Conservation (phyloP, 2,797 vertebrate species). For the Lepidocolaptes lacrymiger region DNA sequence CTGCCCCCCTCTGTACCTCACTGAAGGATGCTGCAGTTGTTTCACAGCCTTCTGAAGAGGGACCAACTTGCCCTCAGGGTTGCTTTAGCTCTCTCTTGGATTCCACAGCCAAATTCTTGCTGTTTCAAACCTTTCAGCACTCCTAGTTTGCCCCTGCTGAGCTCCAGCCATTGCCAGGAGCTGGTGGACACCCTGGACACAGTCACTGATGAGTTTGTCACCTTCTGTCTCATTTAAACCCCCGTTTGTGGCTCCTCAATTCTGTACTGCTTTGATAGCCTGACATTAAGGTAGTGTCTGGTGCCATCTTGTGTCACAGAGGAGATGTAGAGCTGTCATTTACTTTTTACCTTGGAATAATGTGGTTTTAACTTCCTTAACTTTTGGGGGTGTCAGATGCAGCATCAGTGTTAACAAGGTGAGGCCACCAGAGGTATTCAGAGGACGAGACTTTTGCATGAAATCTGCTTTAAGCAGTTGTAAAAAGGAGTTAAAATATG, state of each 20-base stretch:
- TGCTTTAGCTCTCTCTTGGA: background rate
- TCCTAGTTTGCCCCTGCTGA: background rate
- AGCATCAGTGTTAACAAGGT: background rate
- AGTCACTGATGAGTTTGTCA: fast-evolving
- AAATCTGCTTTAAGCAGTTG: background rate
- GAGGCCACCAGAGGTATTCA: background rate
- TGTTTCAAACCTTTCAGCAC: background rate
- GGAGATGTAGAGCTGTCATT: background rate
- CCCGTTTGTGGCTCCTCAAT: fast-evolving
- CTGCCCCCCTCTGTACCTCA: fast-evolving
- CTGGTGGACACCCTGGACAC: background rate
- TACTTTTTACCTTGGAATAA: background rate
- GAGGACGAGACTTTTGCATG: background rate
- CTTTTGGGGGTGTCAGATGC: background rate
- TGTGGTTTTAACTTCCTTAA: background rate
- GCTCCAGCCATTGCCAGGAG: background rate
- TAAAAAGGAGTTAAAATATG: background rate
- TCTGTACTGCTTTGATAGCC: background rate
- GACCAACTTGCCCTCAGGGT: background rate
- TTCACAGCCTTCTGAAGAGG: background rate
- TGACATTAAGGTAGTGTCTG: background rate
- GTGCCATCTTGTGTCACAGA: conserved; percentile 43
- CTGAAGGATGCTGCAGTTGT: fast-evolving
- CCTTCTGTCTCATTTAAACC: background rate
- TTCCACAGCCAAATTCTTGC: background rate